Percentiles rank a stretch among this genome's conserved stretches.
Conservation (phyloP, 2,797 vertebrate species). For the Bufotes viridis region DNA sequence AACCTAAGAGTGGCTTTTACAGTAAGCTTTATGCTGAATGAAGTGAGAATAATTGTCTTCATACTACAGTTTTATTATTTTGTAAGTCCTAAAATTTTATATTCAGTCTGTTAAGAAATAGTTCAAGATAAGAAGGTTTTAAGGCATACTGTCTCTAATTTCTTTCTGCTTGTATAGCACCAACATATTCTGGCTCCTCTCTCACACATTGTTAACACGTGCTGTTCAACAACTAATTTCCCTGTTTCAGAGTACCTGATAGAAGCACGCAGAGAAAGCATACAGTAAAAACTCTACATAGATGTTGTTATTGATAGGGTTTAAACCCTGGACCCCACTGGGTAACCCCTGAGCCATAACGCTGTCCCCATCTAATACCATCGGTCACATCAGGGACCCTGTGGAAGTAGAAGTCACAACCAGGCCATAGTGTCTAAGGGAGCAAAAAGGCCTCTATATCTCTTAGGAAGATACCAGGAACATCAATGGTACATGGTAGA, state of each 20-base stretch:
- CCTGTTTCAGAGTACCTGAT: too few species aligned
- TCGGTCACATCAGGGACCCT: not conserved
- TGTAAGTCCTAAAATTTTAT: not conserved
- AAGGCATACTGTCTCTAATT: not conserved
- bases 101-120: not conserved
- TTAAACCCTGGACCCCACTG: not conserved
- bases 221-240: too few species aligned
- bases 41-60: not conserved
- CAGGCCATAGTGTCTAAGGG: not conserved
- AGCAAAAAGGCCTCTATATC: too few species aligned
- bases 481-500: too few species aligned
- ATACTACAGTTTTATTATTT: not conserved
- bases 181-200: too few species aligned
- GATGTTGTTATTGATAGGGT: not conserved
- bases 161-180: not conserved
- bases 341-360: not conserved
- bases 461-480: too few species aligned
- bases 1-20: not conserved
- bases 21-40: not conserved
- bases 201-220: not conserved
- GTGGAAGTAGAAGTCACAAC: not conserved
- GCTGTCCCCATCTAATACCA: not conserved
- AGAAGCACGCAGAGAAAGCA: not conserved
- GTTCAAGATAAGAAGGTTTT: not conserved
- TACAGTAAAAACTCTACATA: not conserved